These are phyloP conservation scores for Carposina sasakii DNA, from an alignment of 1,140 invertebrate species.

Conservation along the genomic window DNA sequence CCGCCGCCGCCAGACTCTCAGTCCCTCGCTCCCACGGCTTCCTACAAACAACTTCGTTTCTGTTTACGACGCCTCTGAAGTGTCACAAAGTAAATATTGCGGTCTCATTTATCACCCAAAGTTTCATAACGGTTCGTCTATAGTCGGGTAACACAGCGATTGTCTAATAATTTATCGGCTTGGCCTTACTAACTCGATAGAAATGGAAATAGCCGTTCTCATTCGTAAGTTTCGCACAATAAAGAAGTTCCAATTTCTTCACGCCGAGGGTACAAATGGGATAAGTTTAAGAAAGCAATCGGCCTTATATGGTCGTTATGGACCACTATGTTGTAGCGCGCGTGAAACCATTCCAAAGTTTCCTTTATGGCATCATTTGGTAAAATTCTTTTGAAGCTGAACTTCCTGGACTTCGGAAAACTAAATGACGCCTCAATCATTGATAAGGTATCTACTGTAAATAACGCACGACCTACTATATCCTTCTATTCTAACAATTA, in stretches of 20 bases:
- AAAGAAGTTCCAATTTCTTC: conserved; percentile 61
- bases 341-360: conserved; percentile 60
- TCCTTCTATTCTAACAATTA: no score
- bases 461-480: no score
- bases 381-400: conserved; percentile 41
- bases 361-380: conserved; percentile 55
- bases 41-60: no score
- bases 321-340: conserved; percentile 51
- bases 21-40: no score
- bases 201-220: conserved; percentile 60
- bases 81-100: conserved; percentile 19
- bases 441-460: no score
- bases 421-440: no score
- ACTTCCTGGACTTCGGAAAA: no score
- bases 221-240: conserved; percentile 61
- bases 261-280: conserved; percentile 57
- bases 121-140: conserved; percentile 34
- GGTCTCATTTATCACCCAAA: conserved; percentile 37
- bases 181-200: conserved; percentile 44
- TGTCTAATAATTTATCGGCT: conserved; percentile 45
- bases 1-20: no score
- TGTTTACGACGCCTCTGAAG: conserved; percentile 12
- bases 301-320: conserved; percentile 67
- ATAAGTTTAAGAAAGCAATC: conserved; percentile 68
- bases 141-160: conserved; percentile 18